phyloP scores from a whole-genome alignment of 2,113 vertebrate genomes.

The Alosa alosa region DNA sequence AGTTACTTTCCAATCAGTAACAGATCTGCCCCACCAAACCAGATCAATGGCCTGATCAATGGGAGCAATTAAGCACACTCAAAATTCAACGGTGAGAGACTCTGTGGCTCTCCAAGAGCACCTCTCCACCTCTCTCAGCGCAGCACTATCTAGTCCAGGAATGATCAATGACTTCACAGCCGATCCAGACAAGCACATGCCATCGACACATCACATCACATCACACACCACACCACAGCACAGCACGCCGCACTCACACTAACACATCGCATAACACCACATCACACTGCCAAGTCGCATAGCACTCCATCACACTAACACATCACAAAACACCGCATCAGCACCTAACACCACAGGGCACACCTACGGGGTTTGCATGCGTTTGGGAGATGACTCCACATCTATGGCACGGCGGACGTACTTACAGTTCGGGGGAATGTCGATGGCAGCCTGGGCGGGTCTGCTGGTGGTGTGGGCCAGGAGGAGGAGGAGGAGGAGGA shows the following conservation, averaged over 20 bases:
- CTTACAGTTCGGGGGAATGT: slow-evolving; percentile 75
- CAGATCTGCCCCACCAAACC: slow-evolving; percentile 54
- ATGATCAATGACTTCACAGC: neutral
- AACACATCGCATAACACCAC: neutral
- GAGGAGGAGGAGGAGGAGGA: slow-evolving; percentile 52
- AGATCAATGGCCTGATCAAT: slow-evolving; percentile 68
- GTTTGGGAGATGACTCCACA: no score
- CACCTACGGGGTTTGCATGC: no score
- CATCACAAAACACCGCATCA: neutral
- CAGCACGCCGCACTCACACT: neutral
- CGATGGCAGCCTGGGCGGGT: slow-evolving; percentile 64
- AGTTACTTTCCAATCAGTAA: slow-evolving; percentile 59
- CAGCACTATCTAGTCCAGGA: neutral
- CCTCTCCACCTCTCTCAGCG: neutral
- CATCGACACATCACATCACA: neutral
- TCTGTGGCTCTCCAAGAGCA: slow-evolving; percentile 8
- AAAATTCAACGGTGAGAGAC: slow-evolving; percentile 30
- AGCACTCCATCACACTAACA: neutral
- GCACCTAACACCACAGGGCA: no score
- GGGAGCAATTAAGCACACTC: slow-evolving; percentile 63
- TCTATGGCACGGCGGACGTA: slow-evolving; percentile 40
- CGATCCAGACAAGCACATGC: slow-evolving; percentile 11
- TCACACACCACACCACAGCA: neutral
- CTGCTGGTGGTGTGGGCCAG: slow-evolving; percentile 49
- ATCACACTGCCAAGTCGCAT: neutral